Evolutionary conservation across 2,113 vertebrate species (phyloP).

Genomic region (Danio rerio): DNA sequence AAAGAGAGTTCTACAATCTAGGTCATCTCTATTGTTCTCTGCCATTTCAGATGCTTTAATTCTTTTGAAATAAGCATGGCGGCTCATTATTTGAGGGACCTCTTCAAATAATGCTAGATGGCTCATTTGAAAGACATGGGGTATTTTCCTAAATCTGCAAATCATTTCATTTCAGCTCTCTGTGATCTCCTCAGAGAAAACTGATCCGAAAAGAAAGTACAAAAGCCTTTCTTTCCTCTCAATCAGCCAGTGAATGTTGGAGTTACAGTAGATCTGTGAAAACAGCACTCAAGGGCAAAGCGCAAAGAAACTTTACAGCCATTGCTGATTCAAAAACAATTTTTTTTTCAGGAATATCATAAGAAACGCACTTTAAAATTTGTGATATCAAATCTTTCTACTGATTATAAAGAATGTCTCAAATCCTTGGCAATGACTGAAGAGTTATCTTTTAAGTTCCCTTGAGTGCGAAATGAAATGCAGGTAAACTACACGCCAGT

Average conservation of each 20-base stretch:
- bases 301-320: slow-evolving; percentile 58
- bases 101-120: slow-evolving; percentile 37
- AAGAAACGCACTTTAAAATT: neutral
- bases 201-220: slow-evolving; percentile 55
- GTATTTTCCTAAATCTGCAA: slow-evolving; percentile 55
- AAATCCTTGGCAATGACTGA: slow-evolving; percentile 41
- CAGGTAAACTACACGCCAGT: slow-evolving; percentile 69
- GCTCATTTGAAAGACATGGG: neutral
- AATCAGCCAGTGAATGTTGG: slow-evolving; percentile 59
- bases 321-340: slow-evolving; percentile 34
- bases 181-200: slow-evolving; percentile 51
- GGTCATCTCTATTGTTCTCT: neutral
- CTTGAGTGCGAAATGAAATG: slow-evolving; percentile 79
- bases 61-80: neutral
- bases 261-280: slow-evolving; percentile 79
- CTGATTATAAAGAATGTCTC: too few relatives aligned
- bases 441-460: slow-evolving; percentile 54
- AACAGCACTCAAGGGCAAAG: slow-evolving; percentile 70
- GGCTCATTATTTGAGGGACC: slow-evolving; percentile 39
- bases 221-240: slow-evolving; percentile 54
- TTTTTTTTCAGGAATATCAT: neutral
- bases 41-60: neutral
- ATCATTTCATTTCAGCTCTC: slow-evolving; percentile 70
- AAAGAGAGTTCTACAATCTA: neutral
- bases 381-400: too few relatives aligned